A percentile compares a stretch with the other conserved stretches of the same genome.
Conservation (phyloP, 2,113 vertebrate species). For the Chaetops frenatus region DNA sequence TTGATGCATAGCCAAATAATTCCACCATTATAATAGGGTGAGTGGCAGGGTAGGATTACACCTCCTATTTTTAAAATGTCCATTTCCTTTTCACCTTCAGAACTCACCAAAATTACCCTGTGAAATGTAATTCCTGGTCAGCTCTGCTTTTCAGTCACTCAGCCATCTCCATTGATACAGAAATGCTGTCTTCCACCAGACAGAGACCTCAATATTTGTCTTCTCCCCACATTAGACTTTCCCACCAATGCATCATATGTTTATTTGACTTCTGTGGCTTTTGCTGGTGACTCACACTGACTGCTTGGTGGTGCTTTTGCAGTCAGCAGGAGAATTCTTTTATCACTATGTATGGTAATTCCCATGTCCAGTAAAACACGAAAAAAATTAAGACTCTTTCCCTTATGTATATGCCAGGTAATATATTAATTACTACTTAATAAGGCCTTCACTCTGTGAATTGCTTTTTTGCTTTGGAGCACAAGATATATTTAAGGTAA, state of each 20-base stretch:
- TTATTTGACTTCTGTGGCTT: background rate
- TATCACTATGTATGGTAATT: background rate
- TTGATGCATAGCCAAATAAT: background rate
- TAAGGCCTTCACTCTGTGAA: background rate
- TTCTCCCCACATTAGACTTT: background rate
- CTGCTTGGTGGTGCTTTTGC: background rate
- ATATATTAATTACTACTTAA: background rate
- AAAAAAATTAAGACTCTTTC: background rate
- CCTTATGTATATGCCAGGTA: background rate
- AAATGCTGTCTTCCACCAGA: background rate
- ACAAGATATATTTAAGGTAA: background rate
- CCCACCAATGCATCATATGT: background rate
- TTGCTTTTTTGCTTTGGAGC: background rate
- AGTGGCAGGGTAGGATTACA: rapidly evolving
- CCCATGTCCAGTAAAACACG: background rate
- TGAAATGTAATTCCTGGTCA: background rate
- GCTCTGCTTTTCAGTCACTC: background rate
- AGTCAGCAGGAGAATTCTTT: background rate
- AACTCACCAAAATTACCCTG: background rate
- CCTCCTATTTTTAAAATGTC: background rate
- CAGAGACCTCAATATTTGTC: background rate
- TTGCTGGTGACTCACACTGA: background rate
- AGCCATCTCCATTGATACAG: background rate
- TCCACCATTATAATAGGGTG: background rate
- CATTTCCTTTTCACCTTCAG: background rate